These are phyloP conservation scores for Varecia variegata DNA, from an alignment of 2,797 vertebrate genomes.

Conservation along the genomic window DNA sequence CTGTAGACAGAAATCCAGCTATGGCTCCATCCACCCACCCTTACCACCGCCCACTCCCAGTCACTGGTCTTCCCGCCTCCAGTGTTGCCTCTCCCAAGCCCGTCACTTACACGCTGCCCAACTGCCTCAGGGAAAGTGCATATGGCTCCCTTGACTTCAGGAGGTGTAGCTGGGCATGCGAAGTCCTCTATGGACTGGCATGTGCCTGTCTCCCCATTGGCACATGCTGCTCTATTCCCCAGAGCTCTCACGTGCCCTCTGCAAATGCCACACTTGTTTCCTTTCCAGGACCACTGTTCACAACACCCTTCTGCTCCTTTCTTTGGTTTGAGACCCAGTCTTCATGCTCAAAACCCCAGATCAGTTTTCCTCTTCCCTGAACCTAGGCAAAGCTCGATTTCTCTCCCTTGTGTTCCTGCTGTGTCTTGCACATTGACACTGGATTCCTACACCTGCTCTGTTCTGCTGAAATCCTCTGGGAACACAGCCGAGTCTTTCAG, in stretches of 20 bases:
- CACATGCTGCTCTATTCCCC: neutral
- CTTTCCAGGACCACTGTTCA: neutral
- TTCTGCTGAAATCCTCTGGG: neutral
- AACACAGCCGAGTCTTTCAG: neutral
- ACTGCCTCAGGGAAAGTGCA: neutral
- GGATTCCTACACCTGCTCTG: no score
- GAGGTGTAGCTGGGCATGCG: no score
- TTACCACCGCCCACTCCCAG: neutral
- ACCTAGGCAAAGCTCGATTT: neutral
- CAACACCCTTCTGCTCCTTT: neutral
- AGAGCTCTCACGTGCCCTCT: neutral
- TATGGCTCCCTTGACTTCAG: neutral
- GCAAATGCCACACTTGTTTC: neutral
- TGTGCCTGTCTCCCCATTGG: neutral
- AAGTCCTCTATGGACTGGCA: neutral
- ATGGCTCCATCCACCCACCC: no score
- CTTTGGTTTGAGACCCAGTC: neutral
- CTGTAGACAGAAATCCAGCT: neutral
- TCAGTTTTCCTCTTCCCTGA: neutral
- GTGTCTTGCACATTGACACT: neutral
- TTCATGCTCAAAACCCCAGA: neutral
- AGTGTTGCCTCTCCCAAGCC: neutral
- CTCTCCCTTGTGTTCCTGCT: neutral
- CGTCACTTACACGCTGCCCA: neutral
- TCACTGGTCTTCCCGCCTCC: no score